These are phyloP conservation scores for Sceloporus tristichus DNA, from an alignment of 2,113 vertebrate genomes.

Conservation along the genomic window DNA sequence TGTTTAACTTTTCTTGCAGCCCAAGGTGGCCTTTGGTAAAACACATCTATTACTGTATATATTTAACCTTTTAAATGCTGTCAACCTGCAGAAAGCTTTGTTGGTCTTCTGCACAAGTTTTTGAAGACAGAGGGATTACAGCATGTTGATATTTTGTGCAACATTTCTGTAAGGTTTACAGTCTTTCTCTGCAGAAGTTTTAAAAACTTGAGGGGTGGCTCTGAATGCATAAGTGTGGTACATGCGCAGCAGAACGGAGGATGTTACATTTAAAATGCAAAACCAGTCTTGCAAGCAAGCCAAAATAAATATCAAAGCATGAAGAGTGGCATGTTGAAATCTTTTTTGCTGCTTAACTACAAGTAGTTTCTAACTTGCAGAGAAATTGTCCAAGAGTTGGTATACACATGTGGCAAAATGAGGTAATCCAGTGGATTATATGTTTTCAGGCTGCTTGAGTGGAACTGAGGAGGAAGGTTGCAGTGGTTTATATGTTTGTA, in stretches of 20 bases:
- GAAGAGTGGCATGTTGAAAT: background rate
- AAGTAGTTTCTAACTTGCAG: background rate
- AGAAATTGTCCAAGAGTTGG: background rate
- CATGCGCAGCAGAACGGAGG: no score
- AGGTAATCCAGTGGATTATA: no score
- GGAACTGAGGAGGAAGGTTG: no score
- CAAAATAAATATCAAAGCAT: background rate
- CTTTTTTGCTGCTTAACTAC: background rate
- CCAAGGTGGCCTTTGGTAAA: constrained; percentile 21
- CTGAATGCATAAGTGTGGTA: no score
- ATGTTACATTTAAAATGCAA: background rate
- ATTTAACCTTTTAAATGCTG: constrained; percentile 48
- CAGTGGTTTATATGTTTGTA: no score
- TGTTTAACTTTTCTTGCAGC: constrained; percentile 46
- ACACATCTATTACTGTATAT: background rate
- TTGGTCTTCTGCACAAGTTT: background rate
- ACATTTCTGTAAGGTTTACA: background rate
- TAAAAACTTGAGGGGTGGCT: background rate
- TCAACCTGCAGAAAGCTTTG: constrained; percentile 50
- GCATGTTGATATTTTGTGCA: background rate
- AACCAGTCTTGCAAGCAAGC: background rate
- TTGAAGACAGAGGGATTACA: background rate
- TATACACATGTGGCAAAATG: no score
- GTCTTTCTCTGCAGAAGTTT: no score
- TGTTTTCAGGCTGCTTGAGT: no score